Conservation (phyloP, 2,888 invertebrate genomes). For the Camptogramma bilineatum region DNA sequence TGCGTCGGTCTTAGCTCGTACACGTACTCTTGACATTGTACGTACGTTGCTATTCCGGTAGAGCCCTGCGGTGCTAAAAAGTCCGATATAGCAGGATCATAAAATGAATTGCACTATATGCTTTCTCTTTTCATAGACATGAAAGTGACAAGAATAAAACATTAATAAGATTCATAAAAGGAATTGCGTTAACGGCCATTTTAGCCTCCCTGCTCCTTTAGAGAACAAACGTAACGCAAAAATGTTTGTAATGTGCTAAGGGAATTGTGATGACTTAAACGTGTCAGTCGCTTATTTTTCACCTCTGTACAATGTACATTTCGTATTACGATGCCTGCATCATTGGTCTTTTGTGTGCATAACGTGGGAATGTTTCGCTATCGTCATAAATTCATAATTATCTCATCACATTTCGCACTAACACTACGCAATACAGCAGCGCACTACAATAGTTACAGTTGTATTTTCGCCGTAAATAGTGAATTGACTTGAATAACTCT, state of each 20-base stretch:
- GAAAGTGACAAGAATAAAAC: too few species aligned
- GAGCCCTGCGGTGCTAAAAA: too few species aligned
- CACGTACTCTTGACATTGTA: slow-evolving; percentile 79
- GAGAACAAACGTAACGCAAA: slow-evolving; percentile 42
- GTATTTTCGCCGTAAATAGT: slow-evolving; percentile 20
- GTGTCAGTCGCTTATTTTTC: not conserved
- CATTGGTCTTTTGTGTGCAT: not conserved
- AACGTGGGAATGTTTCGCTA: slow-evolving; percentile 41
- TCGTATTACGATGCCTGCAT: not conserved
- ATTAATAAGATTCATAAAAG: too few species aligned
- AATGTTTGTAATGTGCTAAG: not conserved
- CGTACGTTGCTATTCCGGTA: slow-evolving; percentile 58
- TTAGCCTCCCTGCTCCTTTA: not conserved
- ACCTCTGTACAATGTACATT: not conserved
- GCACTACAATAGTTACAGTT: slow-evolving; percentile 12
- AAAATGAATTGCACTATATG: too few species aligned
- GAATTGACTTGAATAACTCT: slow-evolving; percentile 17
- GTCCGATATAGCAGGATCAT: too few species aligned
- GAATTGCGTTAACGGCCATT: too few species aligned
- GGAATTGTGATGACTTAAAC: not conserved
- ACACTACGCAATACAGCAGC: slow-evolving; percentile 26
- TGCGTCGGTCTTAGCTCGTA: slow-evolving; percentile 34
- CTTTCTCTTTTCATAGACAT: too few species aligned
- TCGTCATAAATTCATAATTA: slow-evolving; percentile 65
- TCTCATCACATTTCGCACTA: slow-evolving; percentile 51